Percentiles rank a stretch among this genome's conserved stretches.
phyloP scores from a whole-genome alignment of 2,888 invertebrate species.

The Andrena bucephala region DNA sequence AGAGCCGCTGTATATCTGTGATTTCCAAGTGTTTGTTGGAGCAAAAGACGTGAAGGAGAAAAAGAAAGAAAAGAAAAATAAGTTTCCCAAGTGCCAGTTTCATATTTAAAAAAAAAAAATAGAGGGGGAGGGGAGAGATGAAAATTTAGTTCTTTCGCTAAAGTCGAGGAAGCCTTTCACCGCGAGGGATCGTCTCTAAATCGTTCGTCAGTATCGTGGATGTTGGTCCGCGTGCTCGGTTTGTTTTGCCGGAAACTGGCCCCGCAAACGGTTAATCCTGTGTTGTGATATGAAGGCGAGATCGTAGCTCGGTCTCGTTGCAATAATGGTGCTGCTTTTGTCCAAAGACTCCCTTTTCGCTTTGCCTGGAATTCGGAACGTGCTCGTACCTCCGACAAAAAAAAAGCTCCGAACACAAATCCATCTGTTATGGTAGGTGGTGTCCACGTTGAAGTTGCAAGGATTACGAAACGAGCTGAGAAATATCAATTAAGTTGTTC shows the following conservation, averaged over 20 bases:
- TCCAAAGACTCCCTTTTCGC: slow-evolving; percentile 62
- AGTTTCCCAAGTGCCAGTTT: slow-evolving; percentile 70
- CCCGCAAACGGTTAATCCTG: slow-evolving; percentile 52
- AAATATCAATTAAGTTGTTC: neutral
- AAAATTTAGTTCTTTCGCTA: slow-evolving; percentile 16
- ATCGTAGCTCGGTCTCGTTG: slow-evolving; percentile 34
- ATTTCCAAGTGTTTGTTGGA: slow-evolving; percentile 67
- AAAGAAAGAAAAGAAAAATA: slow-evolving; percentile 34
- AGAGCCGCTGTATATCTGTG: slow-evolving; percentile 63
- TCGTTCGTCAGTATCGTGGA: slow-evolving; percentile 8
- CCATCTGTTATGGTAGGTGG: slow-evolving; percentile 68
- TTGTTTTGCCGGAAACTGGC: slow-evolving; percentile 41
- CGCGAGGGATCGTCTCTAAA: slow-evolving; percentile 27
- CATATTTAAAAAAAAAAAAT: slow-evolving; percentile 37
- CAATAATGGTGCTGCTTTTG: slow-evolving; percentile 69
- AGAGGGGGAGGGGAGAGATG: neutral
- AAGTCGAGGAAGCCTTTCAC: slow-evolving; percentile 10
- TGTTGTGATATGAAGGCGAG: slow-evolving; percentile 65
- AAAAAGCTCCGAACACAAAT: slow-evolving; percentile 36
- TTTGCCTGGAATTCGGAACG: slow-evolving; percentile 63
- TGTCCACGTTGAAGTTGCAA: slow-evolving; percentile 60
- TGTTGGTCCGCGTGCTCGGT: slow-evolving; percentile 55
- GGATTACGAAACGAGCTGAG: neutral
- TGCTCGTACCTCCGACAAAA: slow-evolving; percentile 39
- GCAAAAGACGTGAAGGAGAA: slow-evolving; percentile 2